Evolutionary conservation across 2,113 vertebrate genomes (phyloP).

Genomic region (Mustela lutreola): DNA sequence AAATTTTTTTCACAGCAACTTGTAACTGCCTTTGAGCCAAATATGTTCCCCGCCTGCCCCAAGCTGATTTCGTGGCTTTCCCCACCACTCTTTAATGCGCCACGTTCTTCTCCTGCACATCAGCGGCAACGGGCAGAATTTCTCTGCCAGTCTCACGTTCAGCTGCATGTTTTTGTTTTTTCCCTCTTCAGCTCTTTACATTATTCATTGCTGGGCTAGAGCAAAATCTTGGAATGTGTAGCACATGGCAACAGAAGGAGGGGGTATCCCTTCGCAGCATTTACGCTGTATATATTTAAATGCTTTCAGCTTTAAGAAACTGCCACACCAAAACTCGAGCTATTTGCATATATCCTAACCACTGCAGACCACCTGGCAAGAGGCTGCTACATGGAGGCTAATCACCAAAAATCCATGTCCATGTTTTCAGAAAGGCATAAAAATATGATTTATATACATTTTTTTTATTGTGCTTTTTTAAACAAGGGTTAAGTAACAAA

Average conservation of each 20-base stretch:
- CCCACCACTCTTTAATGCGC: neutral
- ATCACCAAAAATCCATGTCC: conserved; percentile 80
- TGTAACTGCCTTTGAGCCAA: conserved; percentile 43
- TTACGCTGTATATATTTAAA: conserved; percentile 83
- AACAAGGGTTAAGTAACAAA: conserved; percentile 89
- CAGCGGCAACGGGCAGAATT: neutral
- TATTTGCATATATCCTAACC: conserved; percentile 78
- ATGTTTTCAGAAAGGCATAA: conserved; percentile 85
- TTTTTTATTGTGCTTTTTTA: conserved; percentile 87
- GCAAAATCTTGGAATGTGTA: conserved; percentile 75
- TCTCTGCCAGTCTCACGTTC: conserved; percentile 1
- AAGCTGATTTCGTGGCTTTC: neutral
- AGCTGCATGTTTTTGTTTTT: neutral
- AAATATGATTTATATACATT: conserved; percentile 88
- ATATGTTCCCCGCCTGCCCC: neutral
- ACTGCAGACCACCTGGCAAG: conserved; percentile 60
- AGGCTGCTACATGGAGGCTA: conserved; percentile 69
- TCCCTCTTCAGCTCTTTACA: neutral
- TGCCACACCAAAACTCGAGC: conserved; percentile 83
- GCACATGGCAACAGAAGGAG: conserved; percentile 79
- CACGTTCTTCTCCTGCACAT: neutral
- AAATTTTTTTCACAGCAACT: conserved; percentile 60
- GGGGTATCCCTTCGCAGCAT: conserved; percentile 74
- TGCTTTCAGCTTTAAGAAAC: conserved; percentile 83
- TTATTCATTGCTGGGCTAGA: conserved; percentile 71